A percentile compares a stretch with the other conserved stretches of the same genome.
Conservation (phyloP, 2,888 invertebrate genomes). For the Morinoia aosen region DNA sequence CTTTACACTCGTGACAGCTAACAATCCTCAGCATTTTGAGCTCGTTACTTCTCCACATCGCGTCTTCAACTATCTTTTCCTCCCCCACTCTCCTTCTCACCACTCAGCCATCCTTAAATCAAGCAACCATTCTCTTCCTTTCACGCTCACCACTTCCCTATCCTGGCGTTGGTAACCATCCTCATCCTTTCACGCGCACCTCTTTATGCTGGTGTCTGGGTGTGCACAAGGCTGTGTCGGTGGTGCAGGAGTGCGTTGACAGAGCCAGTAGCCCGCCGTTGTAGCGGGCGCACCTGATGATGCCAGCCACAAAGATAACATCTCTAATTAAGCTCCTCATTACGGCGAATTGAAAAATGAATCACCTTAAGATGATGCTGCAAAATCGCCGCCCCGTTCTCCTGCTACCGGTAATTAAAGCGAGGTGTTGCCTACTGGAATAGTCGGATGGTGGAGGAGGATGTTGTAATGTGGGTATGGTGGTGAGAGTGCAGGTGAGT, state of each 20-base stretch:
- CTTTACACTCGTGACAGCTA: too few species aligned
- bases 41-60: too few species aligned
- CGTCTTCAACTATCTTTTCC: too few species aligned
- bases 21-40: too few species aligned
- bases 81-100: too few species aligned
- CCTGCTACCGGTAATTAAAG: slow-evolving; percentile 30
- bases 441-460: neutral
- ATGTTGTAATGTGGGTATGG: neutral
- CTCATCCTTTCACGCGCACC: neutral
- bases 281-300: slow-evolving; percentile 19
- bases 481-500: neutral
- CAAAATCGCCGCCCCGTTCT: neutral
- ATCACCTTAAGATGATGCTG: slow-evolving; percentile 25
- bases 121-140: neutral
- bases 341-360: slow-evolving; percentile 40
- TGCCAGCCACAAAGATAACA: slow-evolving; percentile 24
- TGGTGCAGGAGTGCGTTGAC: neutral
- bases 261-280: slow-evolving; percentile 14
- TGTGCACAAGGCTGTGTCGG: slow-evolving; percentile 9
- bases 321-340: slow-evolving; percentile 43
- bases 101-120: too few species aligned
- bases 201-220: neutral
- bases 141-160: neutral
- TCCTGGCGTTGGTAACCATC: neutral
- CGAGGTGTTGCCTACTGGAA: slow-evolving; percentile 2